Evolutionary conservation across 2,888 invertebrate species (phyloP).

Genomic region (Bellardia pandia): DNA sequence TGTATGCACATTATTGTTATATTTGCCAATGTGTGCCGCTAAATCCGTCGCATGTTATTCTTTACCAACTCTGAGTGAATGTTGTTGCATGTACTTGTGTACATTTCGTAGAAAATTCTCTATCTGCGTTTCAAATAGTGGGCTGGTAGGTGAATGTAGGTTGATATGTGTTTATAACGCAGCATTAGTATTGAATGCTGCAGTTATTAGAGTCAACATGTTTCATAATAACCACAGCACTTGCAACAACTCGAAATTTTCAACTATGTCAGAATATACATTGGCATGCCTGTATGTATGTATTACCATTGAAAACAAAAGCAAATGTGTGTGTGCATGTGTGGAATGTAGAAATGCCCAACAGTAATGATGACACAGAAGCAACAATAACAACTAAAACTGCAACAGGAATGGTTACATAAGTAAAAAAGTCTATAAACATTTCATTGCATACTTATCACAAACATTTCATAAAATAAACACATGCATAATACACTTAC

Average conservation of each 20-base stretch:
- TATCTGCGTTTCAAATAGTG: background rate
- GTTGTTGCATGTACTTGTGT: slow-evolving; percentile 11
- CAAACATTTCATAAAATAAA: slow-evolving; percentile 55
- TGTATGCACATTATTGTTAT: background rate
- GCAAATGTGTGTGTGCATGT: background rate
- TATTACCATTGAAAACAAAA: slow-evolving; percentile 1
- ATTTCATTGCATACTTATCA: slow-evolving; percentile 68
- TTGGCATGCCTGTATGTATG: too few species aligned
- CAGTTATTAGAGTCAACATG: slow-evolving; percentile 65
- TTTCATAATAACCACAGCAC: slow-evolving; percentile 60
- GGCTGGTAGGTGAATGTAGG: background rate
- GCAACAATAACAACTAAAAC: slow-evolving; percentile 34
- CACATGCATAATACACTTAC: slow-evolving; percentile 14
- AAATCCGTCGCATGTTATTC: slow-evolving; percentile 48
- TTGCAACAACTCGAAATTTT: slow-evolving; percentile 38
- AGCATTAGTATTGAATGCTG: slow-evolving; percentile 26
- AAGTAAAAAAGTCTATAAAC: slow-evolving; percentile 58
- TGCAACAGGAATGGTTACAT: slow-evolving; percentile 33
- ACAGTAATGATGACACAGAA: background rate
- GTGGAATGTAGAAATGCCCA: background rate
- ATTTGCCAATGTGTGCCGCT: slow-evolving; percentile 39
- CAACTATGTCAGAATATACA: background rate
- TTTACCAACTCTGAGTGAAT: background rate
- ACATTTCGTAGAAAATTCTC: slow-evolving; percentile 9
- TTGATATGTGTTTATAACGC: slow-evolving; percentile 5